Conservation (phyloP, 2,888 invertebrate genomes). For the Asteroscopus sphinx region DNA sequence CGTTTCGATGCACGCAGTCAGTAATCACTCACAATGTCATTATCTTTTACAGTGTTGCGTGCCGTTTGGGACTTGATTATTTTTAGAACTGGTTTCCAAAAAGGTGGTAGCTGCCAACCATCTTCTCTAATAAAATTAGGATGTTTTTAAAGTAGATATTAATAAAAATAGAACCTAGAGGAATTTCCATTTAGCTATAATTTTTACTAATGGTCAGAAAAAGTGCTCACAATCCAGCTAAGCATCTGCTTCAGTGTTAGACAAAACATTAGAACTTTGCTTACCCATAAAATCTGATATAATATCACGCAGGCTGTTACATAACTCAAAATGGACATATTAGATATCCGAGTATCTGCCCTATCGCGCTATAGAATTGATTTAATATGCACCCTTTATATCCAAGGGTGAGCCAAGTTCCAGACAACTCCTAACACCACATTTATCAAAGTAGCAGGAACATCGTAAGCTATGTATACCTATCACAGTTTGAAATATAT, state of each 20-base stretch:
- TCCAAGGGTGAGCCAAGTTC: slow-evolving; percentile 43
- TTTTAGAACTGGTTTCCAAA: too few relatives aligned
- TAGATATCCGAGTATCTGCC: slow-evolving; percentile 40
- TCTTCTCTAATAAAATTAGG: too few relatives aligned
- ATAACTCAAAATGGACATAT: slow-evolving; percentile 41
- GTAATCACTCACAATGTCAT: too few relatives aligned
- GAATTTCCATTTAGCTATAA: too few relatives aligned
- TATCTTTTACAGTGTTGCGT: too few relatives aligned
- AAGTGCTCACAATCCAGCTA: too few relatives aligned
- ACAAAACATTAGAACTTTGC: slow-evolving; percentile 15
- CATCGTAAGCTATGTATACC: neutral
- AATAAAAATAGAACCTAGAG: too few relatives aligned
- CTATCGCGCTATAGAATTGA: slow-evolving; percentile 47
- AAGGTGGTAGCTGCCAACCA: too few relatives aligned
- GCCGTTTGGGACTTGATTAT: too few relatives aligned
- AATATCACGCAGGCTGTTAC: slow-evolving; percentile 36
- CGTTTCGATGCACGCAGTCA: too few relatives aligned
- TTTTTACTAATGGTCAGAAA: too few relatives aligned
- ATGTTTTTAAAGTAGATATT: too few relatives aligned
- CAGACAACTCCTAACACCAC: slow-evolving; percentile 31
- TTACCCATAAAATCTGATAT: slow-evolving; percentile 22
- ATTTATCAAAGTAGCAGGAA: slow-evolving; percentile 29
- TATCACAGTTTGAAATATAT: slow-evolving; percentile 1
- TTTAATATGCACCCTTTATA: slow-evolving; percentile 52
- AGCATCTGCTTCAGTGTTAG: neutral